These are phyloP conservation scores for Heliornis fulica DNA, from an alignment of 2,113 vertebrate species.

Conservation along the genomic window DNA sequence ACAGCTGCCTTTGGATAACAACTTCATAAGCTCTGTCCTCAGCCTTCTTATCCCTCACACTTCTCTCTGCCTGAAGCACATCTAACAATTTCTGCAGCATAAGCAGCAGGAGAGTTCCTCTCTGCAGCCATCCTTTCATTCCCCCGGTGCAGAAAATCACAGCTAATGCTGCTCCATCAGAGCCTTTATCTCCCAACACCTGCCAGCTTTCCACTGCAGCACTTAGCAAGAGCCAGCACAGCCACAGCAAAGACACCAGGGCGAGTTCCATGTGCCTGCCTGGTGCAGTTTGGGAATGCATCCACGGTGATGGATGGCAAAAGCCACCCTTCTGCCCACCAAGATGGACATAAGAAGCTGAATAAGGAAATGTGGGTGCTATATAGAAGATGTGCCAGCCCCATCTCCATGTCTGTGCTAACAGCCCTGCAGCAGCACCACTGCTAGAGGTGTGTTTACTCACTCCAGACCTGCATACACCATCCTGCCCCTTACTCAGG, in stretches of 20 bases:
- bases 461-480: too few relatives aligned
- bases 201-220: neutral
- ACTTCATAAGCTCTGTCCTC: neutral
- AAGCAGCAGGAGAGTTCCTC: neutral
- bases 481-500: neutral
- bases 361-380: rapidly evolving
- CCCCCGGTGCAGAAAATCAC: neutral
- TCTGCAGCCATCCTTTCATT: neutral
- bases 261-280: neutral
- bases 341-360: neutral
- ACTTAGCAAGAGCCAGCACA: neutral
- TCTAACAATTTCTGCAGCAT: neutral
- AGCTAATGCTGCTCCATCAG: neutral
- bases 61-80: neutral
- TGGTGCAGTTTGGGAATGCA: too few relatives aligned
- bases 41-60: neutral
- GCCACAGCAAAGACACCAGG: neutral
- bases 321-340: neutral
- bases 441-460: rapidly evolving
- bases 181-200: neutral
- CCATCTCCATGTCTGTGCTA: neutral
- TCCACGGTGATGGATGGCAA: neutral
- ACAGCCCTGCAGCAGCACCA: rapidly evolving
- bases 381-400: rapidly evolving
- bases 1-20: neutral